Conservation (phyloP, 1,140 invertebrate species). For the Elysia chlorotica region DNA sequence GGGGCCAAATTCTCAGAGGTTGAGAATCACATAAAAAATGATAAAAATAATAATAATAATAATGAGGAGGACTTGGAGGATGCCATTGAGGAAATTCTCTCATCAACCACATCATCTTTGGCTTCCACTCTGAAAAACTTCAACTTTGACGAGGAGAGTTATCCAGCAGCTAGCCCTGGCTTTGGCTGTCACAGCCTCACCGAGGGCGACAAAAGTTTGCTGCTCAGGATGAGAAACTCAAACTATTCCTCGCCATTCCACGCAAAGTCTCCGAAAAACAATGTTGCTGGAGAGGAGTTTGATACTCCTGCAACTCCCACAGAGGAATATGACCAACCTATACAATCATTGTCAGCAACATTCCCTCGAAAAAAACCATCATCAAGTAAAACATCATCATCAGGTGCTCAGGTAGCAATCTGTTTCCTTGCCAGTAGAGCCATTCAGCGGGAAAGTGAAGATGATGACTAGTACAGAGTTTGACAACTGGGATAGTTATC, state of each 20-base stretch:
- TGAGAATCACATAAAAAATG: not conserved
- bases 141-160: conserved; percentile 25
- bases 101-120: conserved; percentile 33
- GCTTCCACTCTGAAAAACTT: conserved; percentile 31
- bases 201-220: conserved; percentile 42
- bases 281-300: too few relatives aligned
- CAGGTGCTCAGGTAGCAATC: too few relatives aligned
- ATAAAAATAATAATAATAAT: conserved; percentile 34
- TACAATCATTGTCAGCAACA: too few relatives aligned
- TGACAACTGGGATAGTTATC: conserved; percentile 4
- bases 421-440: conserved; percentile 5
- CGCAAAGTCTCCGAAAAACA: conserved; percentile 25
- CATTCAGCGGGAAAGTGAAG: conserved; percentile 11
- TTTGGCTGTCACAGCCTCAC: conserved; percentile 40
- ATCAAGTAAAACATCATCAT: too few relatives aligned
- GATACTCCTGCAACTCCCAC: too few relatives aligned
- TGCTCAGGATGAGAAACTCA: conserved; percentile 34
- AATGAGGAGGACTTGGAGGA: conserved; percentile 46
- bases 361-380: too few relatives aligned
- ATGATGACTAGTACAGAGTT: not conserved
- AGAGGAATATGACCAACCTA: too few relatives aligned
- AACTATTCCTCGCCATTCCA: conserved; percentile 44
- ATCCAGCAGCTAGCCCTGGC: not conserved
- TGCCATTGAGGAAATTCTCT: conserved; percentile 58
- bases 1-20: conserved; percentile 48